A percentile compares a stretch with the other conserved stretches of the same genome.
Conservation (phyloP, 2,888 invertebrate genomes). For the Drosophila conformis region DNA sequence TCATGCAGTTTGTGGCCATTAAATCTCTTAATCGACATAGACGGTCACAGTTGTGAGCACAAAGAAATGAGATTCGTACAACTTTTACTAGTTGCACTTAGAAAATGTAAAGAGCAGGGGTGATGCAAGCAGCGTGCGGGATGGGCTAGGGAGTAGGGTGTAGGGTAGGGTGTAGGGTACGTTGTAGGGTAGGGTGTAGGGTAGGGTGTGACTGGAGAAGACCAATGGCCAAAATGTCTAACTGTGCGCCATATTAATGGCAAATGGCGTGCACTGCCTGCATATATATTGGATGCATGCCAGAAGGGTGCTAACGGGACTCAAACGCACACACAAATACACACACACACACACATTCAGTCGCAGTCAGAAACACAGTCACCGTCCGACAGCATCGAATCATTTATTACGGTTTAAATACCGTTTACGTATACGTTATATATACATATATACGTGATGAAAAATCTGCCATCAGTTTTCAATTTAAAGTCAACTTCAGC, state of each 20-base stretch:
- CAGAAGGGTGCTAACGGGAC: slow-evolving; percentile 59
- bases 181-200: not conserved
- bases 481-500: slow-evolving; percentile 17
- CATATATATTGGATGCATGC: slow-evolving; percentile 24
- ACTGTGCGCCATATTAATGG: slow-evolving; percentile 69
- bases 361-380: slow-evolving; percentile 7
- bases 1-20: slow-evolving; percentile 50
- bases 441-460: slow-evolving; percentile 8
- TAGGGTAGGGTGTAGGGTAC: not conserved
- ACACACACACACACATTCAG: not conserved
- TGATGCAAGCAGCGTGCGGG: not conserved
- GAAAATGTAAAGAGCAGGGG: slow-evolving; percentile 25
- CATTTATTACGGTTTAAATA: slow-evolving; percentile 71
- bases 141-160: not conserved
- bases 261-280: slow-evolving; percentile 49
- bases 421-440: slow-evolving; percentile 50
- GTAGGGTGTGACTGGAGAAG: not conserved
- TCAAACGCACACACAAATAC: slow-evolving; percentile 9
- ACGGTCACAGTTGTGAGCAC: slow-evolving; percentile 60
- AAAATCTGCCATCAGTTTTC: slow-evolving; percentile 21
- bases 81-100: slow-evolving; percentile 75
- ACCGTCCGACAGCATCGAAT: slow-evolving; percentile 17
- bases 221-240: slow-evolving; percentile 51
- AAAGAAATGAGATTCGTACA: slow-evolving; percentile 55
- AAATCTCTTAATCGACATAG: slow-evolving; percentile 76